Evolutionary conservation across 2,113 vertebrate species (phyloP), one percentile per base, ranked within the genome.

Genomic region (Zootoca vivipara): DNA sequence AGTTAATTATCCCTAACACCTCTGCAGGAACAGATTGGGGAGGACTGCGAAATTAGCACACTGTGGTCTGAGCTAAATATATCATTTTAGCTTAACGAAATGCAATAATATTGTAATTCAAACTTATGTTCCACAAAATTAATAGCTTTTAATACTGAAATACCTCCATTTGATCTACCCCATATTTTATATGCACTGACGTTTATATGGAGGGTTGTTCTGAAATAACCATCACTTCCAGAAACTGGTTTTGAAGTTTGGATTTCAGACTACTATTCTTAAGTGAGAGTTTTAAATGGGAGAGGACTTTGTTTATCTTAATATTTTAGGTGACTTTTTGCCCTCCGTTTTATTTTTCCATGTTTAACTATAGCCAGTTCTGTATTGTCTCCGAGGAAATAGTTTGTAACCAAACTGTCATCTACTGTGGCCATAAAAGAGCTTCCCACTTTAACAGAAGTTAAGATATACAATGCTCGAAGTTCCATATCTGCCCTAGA

Each of bases 1-100:
- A 96, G 94, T 96, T 97, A 97, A 97, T 96, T 96, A 96, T 84
- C 91, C 90, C 93, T 95, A 96, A 96, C 95, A 97, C 96, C 94
- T 97, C 94, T 85, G 86, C 86, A 92, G 89, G 90, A 95, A 95
- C 93, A 90, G 89, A 90, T 96, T 95, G 94, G 93, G 95, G 91
- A 86, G 58, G 78, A 90, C 96, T 94, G 88, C 95, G 95, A 96
- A 96, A 96, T 96, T 96, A 96, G 86, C 94, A 94, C 93, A 93
- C 87, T 88, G 86, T 91, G 94, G 90, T 83, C 93, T 91, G 87
- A 94, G 91, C 94, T 93, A 95, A 94, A 96, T 93, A 94, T 94
- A 95, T 93, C 89, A 94, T 93, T 96, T 93, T 90, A 88, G 87
- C 83, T 91, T 94, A 94, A 91, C 85, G 91, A 93, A 94, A 94